Percentiles rank a stretch among this genome's conserved stretches.
These are phyloP conservation scores for Crematogaster levior DNA, from an alignment of 2,888 invertebrate genomes.

Conservation along the genomic window DNA sequence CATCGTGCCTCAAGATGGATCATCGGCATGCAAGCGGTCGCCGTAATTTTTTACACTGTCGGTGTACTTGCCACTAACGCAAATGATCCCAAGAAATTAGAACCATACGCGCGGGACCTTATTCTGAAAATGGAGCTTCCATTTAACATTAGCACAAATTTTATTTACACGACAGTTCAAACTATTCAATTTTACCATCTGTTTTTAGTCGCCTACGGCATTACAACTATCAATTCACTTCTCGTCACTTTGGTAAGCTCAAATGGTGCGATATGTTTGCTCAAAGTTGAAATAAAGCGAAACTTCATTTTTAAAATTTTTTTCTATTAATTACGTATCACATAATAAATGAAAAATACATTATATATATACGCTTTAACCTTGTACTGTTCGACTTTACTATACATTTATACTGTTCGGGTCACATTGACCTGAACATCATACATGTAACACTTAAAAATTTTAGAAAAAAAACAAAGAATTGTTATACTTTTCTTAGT, in stretches of 20 bases:
- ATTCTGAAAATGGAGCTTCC: constrained; percentile 58
- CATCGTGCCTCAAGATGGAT: constrained; percentile 47
- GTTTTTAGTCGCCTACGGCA: background rate
- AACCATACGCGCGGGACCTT: constrained; percentile 29
- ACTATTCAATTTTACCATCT: constrained; percentile 45
- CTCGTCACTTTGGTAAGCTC: constrained; percentile 36
- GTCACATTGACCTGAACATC: too few species aligned
- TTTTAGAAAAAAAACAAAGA: too few species aligned
- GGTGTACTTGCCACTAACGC: constrained; percentile 13
- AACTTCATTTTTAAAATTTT: too few species aligned
- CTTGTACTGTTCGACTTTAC: too few species aligned
- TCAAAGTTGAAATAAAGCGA: background rate
- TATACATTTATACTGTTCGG: too few species aligned
- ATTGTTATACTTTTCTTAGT: too few species aligned
- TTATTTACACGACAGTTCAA: constrained; percentile 51
- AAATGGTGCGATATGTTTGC: background rate
- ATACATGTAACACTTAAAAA: too few species aligned
- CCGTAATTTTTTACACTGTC: constrained; percentile 12
- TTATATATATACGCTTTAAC: too few species aligned
- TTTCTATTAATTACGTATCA: too few species aligned
- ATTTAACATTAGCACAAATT: constrained; percentile 52
- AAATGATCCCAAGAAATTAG: background rate
- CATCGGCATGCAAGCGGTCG: background rate
- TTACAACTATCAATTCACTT: constrained; percentile 21
- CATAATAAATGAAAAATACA: too few species aligned